Evolutionary conservation across 2,113 vertebrate genomes (phyloP), one percentile per base, ranked within the genome.

Genomic region (Andinoacara biseriatus): DNA sequence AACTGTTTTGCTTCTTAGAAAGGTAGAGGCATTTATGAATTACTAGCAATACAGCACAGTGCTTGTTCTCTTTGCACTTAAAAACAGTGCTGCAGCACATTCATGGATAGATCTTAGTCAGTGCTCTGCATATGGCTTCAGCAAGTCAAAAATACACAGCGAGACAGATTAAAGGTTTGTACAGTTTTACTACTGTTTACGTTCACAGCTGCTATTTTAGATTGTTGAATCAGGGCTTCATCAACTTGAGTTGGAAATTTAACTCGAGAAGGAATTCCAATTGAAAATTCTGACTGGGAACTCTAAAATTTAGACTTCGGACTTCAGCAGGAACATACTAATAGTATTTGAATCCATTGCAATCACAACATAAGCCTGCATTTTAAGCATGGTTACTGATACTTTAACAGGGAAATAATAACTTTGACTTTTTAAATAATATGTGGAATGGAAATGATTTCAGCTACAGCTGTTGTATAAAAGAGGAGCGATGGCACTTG

Each of bases 161-260:
- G 13, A 4, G 15, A 13, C 11, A 65, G 1, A 15, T 43, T 40
- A 24, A 26, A 65, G 43, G 38, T 17, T 24, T 65, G 2, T 43
- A 65, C 62, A 63, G 61, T 24, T 65, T 65, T 43, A 65, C n/a
- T 65, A n/a, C 13, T 43, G 62, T 17, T 65, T 65, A 7, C 38
- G 17, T 43, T 65, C 14, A 65, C 62, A 43, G 35, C n/a, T 1
- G 2, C 61, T 0, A 24, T 0, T n/a, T 10, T 43, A 22, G 22
- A 2, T 46, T 26, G 38, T 67, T 67, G 8, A 46, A 8, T 67
- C 38, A 26, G 58, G 7, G 62, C 62, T 43, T 2, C 62, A 43
- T 31, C 0, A 1, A 40, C 35, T 40, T 43, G 35, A 63, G 20
- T 22, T 63, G 20, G 20, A n/a, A 63, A 40, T 40, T 2, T 40